Conservation (phyloP, 92 coral and sea anemone genomes). For the Phenganax stokvisi region DNA sequence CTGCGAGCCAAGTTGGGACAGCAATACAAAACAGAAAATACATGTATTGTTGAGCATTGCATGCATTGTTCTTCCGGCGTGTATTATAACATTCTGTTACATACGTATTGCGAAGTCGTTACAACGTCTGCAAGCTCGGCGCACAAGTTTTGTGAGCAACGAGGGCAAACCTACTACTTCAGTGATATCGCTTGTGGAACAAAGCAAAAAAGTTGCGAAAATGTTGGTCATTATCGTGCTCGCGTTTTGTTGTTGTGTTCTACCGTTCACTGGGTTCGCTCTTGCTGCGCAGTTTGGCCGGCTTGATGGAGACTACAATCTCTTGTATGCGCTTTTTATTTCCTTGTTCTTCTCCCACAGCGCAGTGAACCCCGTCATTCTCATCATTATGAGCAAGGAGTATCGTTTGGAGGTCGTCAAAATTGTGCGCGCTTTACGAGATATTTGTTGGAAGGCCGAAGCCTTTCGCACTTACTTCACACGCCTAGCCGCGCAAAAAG, state of each 20-base stretch:
- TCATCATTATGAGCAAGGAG: slow-evolving; percentile 96
- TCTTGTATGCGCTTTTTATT: slow-evolving; percentile 65
- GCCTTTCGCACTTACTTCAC: slow-evolving; percentile 27
- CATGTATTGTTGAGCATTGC: slow-evolving; percentile 48
- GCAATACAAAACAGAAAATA: slow-evolving; percentile 36
- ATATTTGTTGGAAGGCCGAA: slow-evolving; percentile 35
- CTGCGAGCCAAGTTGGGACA: slow-evolving; percentile 51
- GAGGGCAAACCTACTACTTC: slow-evolving; percentile 55
- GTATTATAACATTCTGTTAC: slow-evolving; percentile 52
- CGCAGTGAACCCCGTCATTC: slow-evolving; percentile 84
- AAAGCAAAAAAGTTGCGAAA: slow-evolving; percentile 86
- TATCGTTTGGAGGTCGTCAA: slow-evolving; percentile 42
- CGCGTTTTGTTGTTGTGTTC: slow-evolving; percentile 73
- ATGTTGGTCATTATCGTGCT: slow-evolving; percentile 84
- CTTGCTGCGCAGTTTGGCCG: slow-evolving; percentile 64
- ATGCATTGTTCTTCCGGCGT: slow-evolving; percentile 45
- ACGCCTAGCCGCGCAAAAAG: slow-evolving; percentile 4
- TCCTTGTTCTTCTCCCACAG: slow-evolving; percentile 80
- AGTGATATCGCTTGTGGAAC: slow-evolving; percentile 65
- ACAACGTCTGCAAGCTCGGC: slow-evolving; percentile 39
- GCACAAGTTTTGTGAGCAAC: slow-evolving; percentile 29
- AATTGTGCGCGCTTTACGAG: slow-evolving; percentile 29
- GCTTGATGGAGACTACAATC: slow-evolving; percentile 42
- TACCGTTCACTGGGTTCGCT: slow-evolving; percentile 67
- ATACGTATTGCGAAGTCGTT: slow-evolving; percentile 55